Evolutionary conservation across 2,797 vertebrate species (phyloP).

Genomic region (Brachyrhaphis roseni): DNA sequence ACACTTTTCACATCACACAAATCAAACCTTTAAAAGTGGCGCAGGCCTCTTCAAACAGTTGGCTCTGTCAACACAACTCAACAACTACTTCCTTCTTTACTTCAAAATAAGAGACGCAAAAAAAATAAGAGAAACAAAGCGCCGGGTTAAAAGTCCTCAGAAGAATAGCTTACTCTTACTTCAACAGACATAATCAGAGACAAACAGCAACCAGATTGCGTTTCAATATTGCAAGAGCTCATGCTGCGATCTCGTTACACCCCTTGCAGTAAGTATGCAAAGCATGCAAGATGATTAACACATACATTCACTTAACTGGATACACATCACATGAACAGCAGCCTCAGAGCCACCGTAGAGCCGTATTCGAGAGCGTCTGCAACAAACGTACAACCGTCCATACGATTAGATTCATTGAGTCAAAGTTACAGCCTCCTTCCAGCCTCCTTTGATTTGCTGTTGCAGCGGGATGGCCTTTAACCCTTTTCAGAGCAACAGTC

Average conservation of each 20-base stretch:
- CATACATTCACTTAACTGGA: constrained; percentile 24
- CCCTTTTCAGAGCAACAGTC: background rate
- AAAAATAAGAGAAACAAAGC: background rate
- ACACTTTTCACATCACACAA: no score
- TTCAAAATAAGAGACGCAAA: background rate
- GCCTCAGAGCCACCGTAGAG: constrained; percentile 13
- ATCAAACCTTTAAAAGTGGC: background rate
- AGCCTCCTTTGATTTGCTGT: constrained; percentile 35
- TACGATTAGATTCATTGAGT: constrained; percentile 4
- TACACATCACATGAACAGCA: constrained; percentile 17
- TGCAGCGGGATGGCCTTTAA: constrained; percentile 22
- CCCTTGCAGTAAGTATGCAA: constrained; percentile 11
- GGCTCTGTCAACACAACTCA: background rate
- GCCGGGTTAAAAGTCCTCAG: background rate
- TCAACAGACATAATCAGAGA: background rate
- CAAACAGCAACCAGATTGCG: background rate
- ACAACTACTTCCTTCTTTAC: background rate
- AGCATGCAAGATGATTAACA: constrained; percentile 30
- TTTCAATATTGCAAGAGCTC: background rate
- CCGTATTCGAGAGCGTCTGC: no score
- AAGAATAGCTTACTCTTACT: background rate
- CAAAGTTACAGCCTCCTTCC: constrained; percentile 38
- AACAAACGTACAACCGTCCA: constrained; percentile 8
- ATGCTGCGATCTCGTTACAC: background rate
- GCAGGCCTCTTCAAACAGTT: no score